Base-by-base conservation (phyloP, 2,888 invertebrate species). In the Lacanobia oleracea region DNA sequence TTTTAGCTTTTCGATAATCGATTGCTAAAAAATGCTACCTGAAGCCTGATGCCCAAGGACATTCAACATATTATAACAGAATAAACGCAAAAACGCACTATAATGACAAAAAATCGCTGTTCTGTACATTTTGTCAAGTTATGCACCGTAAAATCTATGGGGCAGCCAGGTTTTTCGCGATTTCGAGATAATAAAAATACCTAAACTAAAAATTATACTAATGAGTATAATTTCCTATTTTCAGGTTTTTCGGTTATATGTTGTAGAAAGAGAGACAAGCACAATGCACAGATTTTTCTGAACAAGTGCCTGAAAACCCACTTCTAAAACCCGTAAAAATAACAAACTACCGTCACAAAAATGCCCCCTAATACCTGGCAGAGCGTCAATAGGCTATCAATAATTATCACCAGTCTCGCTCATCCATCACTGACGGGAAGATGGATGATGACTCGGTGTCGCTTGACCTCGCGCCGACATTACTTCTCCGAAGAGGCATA, bases 401-500 rank as follows among this genome's bases (percentile, higher is more conserved):
- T 83, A 85, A 85, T 85, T 79, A 85, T 80, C 73, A 72, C 56
- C 68, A 69, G 37, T 62, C 27, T 72, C 63, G 27, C 48, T 54
- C 75, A 85, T 85, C 76, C 75, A 84, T 85, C 85, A 85, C 67
- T 45, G 57, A 62, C 54, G 16, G 43, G 33, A 68, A 85, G 82
- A 82, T 87, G 76, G 83, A 86, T 85, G 64, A 67, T 61, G 75
- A 81, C 75, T 48, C n/a, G 69, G 61, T 72, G 85, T 85, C 87
- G 67, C 69, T 87, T 87, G 87, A 87, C 87, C 87, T 77, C 66
- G 23, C 50, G 37, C 63, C 21, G 75, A 60, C 83, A 85, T 87
- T 66, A 79, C 61, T 79, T 63, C 66, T 77, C 16, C 53, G 18
- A 9, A 43, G 27, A 37, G 54, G 62, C 72, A 74, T 1, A 56